phyloP scores from a whole-genome alignment of 1,140 invertebrate genomes.

The Orchesella cincta region DNA sequence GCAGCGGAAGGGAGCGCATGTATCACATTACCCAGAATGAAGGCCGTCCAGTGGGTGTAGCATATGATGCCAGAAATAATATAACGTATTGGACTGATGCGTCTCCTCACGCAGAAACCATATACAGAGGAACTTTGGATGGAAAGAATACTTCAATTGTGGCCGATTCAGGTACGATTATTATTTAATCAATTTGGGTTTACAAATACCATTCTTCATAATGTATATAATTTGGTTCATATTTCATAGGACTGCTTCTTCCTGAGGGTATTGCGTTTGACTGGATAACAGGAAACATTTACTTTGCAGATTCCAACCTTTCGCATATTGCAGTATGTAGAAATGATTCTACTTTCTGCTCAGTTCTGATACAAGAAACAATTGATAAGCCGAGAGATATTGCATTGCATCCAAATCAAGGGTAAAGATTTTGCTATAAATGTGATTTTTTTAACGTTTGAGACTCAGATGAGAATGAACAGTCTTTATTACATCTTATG shows the following conservation, averaged over 20 bases:
- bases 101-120: conserved; percentile 65
- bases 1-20: not conserved
- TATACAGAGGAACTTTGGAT: conserved; percentile 63
- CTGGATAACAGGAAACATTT: conserved; percentile 76
- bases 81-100: conserved; percentile 76
- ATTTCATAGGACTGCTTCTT: conserved; percentile 63
- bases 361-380: conserved; percentile 58
- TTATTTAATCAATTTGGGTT: not conserved
- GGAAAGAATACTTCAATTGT: conserved; percentile 62
- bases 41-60: conserved; percentile 66
- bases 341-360: conserved; percentile 64
- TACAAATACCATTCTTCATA: not conserved
- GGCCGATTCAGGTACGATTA: conserved; percentile 56
- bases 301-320: conserved; percentile 74
- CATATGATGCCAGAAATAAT: conserved; percentile 62
- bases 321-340: conserved; percentile 74
- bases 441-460: not conserved
- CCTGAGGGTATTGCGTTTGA: conserved; percentile 78
- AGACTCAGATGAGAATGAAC: not conserved
- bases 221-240: not conserved
- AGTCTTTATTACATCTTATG: conserved; percentile 57
- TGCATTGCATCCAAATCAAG: conserved; percentile 55
- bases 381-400: conserved; percentile 54
- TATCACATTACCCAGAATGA: conserved; percentile 4
- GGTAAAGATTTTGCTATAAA: conserved; percentile 42